Conservation (phyloP, 2,113 vertebrate genomes). For the Pogonocichla stellata region DNA sequence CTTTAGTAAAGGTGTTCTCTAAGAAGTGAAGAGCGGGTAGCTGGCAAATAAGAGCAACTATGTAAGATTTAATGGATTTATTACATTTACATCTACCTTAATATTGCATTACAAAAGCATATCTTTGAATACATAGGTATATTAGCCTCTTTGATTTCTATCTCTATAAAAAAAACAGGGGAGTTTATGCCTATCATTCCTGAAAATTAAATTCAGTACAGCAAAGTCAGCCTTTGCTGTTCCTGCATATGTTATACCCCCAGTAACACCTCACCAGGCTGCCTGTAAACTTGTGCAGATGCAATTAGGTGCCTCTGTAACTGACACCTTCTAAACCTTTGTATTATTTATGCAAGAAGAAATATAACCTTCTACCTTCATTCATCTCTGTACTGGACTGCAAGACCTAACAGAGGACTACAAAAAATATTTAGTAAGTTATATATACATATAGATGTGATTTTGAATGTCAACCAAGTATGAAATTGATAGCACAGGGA, state of each 20-base stretch:
- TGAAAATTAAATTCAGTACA: not conserved
- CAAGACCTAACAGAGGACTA: not conserved
- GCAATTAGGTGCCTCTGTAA: conserved; percentile 13
- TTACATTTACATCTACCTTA: not conserved
- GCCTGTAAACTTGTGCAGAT: not conserved
- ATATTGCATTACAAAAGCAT: not conserved
- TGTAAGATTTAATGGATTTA: not conserved
- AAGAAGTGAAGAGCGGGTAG: not conserved
- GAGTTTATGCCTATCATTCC: not conserved
- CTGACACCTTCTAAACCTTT: conserved; percentile 2
- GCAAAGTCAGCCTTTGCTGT: not conserved
- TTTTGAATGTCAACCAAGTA: not conserved
- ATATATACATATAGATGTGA: not conserved
- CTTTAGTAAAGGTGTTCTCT: not conserved
- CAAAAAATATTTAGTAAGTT: not conserved
- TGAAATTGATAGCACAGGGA: not conserved
- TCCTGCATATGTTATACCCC: not conserved
- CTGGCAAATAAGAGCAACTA: not conserved
- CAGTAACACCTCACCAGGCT: not conserved
- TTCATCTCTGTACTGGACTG: not conserved
- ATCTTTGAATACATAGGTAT: not conserved
- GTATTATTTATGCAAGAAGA: conserved; percentile 50
- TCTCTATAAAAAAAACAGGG: not conserved
- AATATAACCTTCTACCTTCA: not conserved
- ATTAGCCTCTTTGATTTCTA: not conserved